A percentile compares a stretch with the other conserved stretches of the same genome.
Conservation (phyloP, 1,140 invertebrate species). For the Sycophila sp. region DNA sequence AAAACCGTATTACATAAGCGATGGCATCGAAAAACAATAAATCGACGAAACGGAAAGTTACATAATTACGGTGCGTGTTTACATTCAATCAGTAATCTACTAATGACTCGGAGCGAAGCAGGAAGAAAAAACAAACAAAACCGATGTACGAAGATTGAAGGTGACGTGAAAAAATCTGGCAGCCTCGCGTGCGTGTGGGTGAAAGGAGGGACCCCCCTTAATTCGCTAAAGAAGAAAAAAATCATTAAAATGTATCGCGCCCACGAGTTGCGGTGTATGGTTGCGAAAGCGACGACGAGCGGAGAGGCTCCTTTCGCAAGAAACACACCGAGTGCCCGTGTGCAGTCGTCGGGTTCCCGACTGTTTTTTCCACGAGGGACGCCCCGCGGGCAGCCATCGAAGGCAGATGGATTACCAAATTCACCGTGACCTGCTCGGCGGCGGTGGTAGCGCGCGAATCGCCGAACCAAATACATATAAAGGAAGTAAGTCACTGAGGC, state of each 20-base stretch:
- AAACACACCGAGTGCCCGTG: neutral
- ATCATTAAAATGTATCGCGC: conserved; percentile 3
- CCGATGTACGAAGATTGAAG: too few species aligned
- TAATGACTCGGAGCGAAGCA: neutral
- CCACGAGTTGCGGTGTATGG: neutral
- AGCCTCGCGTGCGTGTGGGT: too few species aligned
- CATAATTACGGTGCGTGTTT: neutral
- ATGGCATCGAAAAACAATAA: too few species aligned
- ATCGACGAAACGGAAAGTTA: too few species aligned
- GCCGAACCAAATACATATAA: too few species aligned
- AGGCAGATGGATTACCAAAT: conserved; percentile 30
- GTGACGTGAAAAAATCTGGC: too few species aligned
- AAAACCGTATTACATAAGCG: too few species aligned
- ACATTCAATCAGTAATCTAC: neutral
- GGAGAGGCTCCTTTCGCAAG: neutral
- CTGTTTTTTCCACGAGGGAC: conserved; percentile 20
- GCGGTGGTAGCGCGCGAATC: too few species aligned
- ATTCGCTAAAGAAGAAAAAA: conserved; percentile 16
- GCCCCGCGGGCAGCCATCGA: conserved; percentile 15
- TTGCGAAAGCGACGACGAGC: neutral
- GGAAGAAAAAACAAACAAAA: neutral
- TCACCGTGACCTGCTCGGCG: conserved; percentile 9
- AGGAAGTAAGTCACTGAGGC: too few species aligned
- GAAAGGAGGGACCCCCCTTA: neutral
- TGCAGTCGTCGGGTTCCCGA: too few species aligned